phyloP scores from a whole-genome alignment of 2,113 vertebrate genomes.

The Seriola rivoliana region DNA sequence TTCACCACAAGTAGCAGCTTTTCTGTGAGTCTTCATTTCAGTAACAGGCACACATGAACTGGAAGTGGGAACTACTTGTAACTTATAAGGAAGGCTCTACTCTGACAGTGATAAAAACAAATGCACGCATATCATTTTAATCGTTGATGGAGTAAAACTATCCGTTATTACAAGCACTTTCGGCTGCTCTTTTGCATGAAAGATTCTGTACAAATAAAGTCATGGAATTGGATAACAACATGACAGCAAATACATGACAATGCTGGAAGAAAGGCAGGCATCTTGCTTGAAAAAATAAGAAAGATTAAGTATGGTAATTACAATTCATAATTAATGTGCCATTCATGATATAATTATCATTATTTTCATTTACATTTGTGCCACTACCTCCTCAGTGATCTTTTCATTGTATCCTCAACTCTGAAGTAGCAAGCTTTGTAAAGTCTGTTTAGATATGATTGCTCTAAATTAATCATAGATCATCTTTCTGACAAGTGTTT shows the following conservation, averaged over 20 bases:
- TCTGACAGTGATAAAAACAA: slow-evolving; percentile 18
- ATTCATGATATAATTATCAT: no score
- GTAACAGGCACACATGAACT: background rate
- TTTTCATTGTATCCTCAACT: background rate
- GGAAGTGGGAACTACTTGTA: background rate
- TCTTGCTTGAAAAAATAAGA: background rate
- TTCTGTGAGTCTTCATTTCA: slow-evolving; percentile 39
- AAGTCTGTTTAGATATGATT: no score
- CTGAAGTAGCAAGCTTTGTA: no score
- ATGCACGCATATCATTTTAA: background rate
- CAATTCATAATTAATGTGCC: no score
- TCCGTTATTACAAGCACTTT: background rate
- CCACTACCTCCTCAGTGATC: background rate
- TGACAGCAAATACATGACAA: background rate
- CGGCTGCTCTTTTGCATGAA: background rate
- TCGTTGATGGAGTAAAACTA: background rate
- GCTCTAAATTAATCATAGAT: no score
- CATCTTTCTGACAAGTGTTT: no score
- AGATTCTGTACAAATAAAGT: background rate
- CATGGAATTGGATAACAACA: slow-evolving; percentile 1
- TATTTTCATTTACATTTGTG: no score
- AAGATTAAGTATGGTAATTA: no score
- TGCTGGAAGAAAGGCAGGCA: no score
- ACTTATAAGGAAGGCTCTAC: slow-evolving; percentile 1
- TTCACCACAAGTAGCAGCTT: background rate